Evolutionary conservation across 2,888 invertebrate species (phyloP), one percentile per base, ranked within the genome.

Genomic region (Entomobrya proxima): DNA sequence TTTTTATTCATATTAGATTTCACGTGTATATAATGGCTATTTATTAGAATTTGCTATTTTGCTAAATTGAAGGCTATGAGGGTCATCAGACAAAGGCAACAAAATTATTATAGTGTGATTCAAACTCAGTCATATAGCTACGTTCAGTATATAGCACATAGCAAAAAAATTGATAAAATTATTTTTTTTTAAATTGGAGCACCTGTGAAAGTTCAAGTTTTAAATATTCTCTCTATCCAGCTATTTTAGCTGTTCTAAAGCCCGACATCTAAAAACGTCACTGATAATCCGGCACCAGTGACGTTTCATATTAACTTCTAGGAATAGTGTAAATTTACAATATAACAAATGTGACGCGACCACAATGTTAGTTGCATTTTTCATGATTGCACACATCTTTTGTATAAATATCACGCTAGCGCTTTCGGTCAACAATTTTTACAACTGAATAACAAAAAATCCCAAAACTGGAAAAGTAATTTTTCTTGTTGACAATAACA

Each of bases 281-380:
- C 82, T 82, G 82, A 82, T 44, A 75, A 72, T 75, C 82, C 82
- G 82, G 82, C 82, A 82, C 64, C 82, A 82, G 82, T 82, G 82
- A 24, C 21, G 40, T 44, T 47, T 2, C 52, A 18, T 55, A 35
- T 58, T 58, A 11, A n/a, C 2, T 21, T 52, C 32, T 44, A 47
- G 44, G n/a, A n/a, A n/a, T n/a, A n/a, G n/a, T n/a, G n/a, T 47
- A 18, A 32, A 40, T 37, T 47, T 40, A 37, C 40, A 52, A 4
- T 35, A 18, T 61, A 74, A 21, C 44, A 74, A 58, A 77, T 21
- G 30, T 75, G 44, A 61, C 27, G 74, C 35, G 27, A 52, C 74
- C 52, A 24, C 15, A 40, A 15, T 76, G 61, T 58, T 58, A 61
- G 77, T 61, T 40, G 50, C 74, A 40, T 74, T 72, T 75, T 76